Conservation (phyloP, 1,140 invertebrate genomes). For the Lucilia cuprina region DNA sequence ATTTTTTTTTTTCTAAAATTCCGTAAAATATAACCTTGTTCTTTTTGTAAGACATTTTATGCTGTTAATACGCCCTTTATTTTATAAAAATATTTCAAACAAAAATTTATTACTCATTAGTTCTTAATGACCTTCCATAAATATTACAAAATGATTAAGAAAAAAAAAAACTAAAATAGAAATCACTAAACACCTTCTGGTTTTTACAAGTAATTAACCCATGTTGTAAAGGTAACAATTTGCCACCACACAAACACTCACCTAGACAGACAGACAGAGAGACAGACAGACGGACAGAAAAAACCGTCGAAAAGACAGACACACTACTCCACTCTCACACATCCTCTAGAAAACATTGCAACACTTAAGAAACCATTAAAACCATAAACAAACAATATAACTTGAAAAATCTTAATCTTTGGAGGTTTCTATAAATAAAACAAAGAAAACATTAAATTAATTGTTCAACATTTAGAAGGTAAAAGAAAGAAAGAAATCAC, state of each 20-base stretch:
- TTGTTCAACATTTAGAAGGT: conserved; percentile 29
- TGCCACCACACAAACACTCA: background rate
- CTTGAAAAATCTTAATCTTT: background rate
- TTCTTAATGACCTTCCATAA: background rate
- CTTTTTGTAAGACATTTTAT: no score
- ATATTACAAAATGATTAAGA: background rate
- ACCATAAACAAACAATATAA: background rate
- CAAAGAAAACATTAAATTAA: conserved; percentile 1
- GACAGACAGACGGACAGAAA: no score
- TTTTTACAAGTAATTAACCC: conserved; percentile 19
- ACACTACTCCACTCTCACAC: background rate
- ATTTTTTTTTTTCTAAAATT: no score
- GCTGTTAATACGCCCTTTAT: no score
- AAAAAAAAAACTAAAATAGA: background rate
- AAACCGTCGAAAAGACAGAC: background rate
- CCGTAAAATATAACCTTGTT: no score
- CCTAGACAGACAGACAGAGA: background rate
- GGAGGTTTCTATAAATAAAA: conserved; percentile 3
- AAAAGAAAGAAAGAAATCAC: background rate
- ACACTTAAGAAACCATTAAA: conserved; percentile 6
- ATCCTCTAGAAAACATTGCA: background rate
- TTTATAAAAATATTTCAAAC: background rate
- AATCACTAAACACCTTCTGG: conserved; percentile 7
- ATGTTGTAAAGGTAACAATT: background rate
- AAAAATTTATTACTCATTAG: background rate